Base-by-base conservation (phyloP, 2,888 invertebrate genomes). In the Synanthedon myopaeformis region DNA sequence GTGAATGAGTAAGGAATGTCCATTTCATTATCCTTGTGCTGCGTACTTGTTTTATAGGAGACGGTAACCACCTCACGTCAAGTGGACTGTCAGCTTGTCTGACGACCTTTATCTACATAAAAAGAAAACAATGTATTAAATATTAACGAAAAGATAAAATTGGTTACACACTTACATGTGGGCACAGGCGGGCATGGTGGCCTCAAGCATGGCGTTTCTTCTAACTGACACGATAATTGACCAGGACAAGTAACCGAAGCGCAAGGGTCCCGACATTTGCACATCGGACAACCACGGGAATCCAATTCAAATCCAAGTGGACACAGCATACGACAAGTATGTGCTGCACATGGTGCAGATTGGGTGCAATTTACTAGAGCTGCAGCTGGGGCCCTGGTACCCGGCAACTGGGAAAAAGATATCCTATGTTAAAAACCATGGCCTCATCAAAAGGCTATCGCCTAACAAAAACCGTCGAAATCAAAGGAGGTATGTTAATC, bases 171-270 rank as follows among this genome's bases (percentile, higher is more conserved):
- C 85, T 79, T 64, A 90, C 96, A 96, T 14, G 93, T 94, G 51
- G 96, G 95, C 17, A 95, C 89, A 8, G 95, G 95, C 1, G 95
- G 95, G 64, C 96, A 96, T 0, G 95, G 95, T 53, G 93, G 93
- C 49, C 90, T 90, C 52, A 92, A 88, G 68, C 96, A 96, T 3
- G 93, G 91, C 4, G 93, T 90, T 64, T 95, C 94, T 67, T 94
- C 93, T 61, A 94, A 76, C 69, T 94, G 93, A 65, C 96, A 96
- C 4, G 92, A 89, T 58, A 94, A 89, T 0, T 91, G 90, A 48
- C 93, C 92, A 0, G 95, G 95, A 69, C 95, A 95, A 42, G 89
- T 90, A 53, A 96, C 79, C 0, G 90, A 90, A 14, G 91, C 89
- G 65, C 96, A 96, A 0, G 95, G 95, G 75, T 95, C 94, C 5